These are phyloP conservation scores for Agelas oroides DNA, from an alignment of 37 sponge, comb jelly and placozoan species.

Conservation along the genomic window DNA sequence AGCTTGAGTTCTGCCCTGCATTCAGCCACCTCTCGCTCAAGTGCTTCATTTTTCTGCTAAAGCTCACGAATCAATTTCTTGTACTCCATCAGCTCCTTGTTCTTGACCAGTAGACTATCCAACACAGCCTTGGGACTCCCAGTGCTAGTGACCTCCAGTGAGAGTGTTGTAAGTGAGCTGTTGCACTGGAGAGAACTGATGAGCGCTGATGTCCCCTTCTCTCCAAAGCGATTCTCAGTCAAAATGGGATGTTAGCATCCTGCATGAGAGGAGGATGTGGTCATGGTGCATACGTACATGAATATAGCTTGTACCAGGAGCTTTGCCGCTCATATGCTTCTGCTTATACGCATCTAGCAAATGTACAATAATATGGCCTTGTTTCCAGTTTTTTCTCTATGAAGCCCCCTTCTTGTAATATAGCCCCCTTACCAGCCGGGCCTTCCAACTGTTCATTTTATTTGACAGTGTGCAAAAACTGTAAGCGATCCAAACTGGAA, in stretches of 20 bases:
- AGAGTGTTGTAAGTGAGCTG: conserved; percentile 19
- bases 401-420: too few relatives aligned
- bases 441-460: too few relatives aligned
- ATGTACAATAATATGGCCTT: too few relatives aligned
- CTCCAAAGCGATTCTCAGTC: conserved; percentile 34
- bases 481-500: too few relatives aligned
- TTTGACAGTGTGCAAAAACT: too few relatives aligned
- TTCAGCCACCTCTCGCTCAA: neutral
- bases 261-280: neutral
- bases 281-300: too few relatives aligned
- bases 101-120: conserved; percentile 6
- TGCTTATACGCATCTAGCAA: too few relatives aligned
- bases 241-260: conserved; percentile 5
- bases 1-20: neutral
- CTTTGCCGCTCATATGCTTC: too few relatives aligned
- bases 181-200: conserved; percentile 16
- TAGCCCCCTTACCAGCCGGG: too few relatives aligned
- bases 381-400: too few relatives aligned
- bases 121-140: neutral
- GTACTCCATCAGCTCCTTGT: conserved; percentile 1
- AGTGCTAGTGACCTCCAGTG: neutral
- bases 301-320: too few relatives aligned
- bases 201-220: conserved; percentile 8
- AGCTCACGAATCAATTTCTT: conserved; percentile 5
- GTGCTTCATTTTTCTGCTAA: neutral